Percentiles rank a stretch among this genome's conserved stretches.
phyloP scores from a whole-genome alignment of 2,888 invertebrate genomes.

The Anarsia innoxiella region DNA sequence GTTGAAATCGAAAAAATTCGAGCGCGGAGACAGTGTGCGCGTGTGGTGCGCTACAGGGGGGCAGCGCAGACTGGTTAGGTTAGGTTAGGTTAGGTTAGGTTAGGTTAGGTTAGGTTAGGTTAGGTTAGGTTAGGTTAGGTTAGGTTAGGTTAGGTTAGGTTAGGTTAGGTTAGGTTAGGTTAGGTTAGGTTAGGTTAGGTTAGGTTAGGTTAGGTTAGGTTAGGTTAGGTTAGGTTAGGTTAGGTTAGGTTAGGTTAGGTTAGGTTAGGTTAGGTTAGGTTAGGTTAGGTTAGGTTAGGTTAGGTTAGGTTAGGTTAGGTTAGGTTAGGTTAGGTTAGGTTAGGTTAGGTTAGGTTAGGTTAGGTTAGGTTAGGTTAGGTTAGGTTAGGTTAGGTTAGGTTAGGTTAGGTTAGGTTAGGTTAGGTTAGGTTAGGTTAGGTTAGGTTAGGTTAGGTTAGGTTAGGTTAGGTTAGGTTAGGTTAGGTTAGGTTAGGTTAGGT shows the following conservation, averaged over 20 bases:
- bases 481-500: constrained; percentile 7
- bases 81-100: constrained; percentile 19
- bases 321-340: constrained; percentile 3
- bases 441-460: constrained; percentile 8
- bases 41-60: no score
- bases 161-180: constrained; percentile 19
- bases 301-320: constrained; percentile 6
- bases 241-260: constrained; percentile 9
- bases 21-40: no score
- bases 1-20: no score
- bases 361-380: constrained; percentile 14
- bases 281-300: constrained; percentile 13
- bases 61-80: constrained; percentile 11
- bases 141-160: constrained; percentile 18
- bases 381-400: constrained; percentile 14
- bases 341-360: constrained; percentile 14
- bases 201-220: constrained; percentile 17
- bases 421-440: constrained; percentile 11
- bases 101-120: constrained; percentile 19
- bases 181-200: constrained; percentile 18
- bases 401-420: constrained; percentile 14
- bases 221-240: constrained; percentile 12
- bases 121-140: constrained; percentile 19
- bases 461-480: constrained; percentile 11
- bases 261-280: constrained; percentile 8